Base-by-base conservation (phyloP, 2,113 vertebrate species). In the Channa maculata region DNA sequence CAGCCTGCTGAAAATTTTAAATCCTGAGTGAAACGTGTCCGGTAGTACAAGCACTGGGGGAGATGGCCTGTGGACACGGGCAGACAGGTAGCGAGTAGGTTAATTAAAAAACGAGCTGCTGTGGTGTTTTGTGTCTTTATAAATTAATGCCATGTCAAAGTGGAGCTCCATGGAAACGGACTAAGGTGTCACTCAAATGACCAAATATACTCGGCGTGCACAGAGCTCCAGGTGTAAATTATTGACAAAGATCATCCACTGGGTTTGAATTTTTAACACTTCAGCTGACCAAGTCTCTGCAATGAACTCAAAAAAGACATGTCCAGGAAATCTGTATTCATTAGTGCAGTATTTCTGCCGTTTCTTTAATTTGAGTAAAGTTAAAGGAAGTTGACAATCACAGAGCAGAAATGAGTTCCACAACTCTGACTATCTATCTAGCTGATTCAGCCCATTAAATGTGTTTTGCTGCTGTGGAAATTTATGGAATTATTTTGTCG, bases 121-220 rank as follows among this genome's bases (percentile, higher is more conserved):
- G 50, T 50, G 41, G 45, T 71, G 69, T 75, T 79, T 77, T 75
- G 83, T 59, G 71, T 81, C 78, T 90, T 89, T 90, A 81, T 84
- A 75, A 75, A 86, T 62, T 78, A 89, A 87, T 75, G 64, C 14
- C 52, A 49, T 55, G 72, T 51, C 78, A 72, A 71, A 84, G 83
- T 63, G 46, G 38, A 41, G 79, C 82, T 76, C 87, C 54, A 14
- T 59, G 75, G 87, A 81, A 84, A 82, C 36, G 7, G 71, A 51
- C 57, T 2, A 34, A 52, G 57, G 74, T 90, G 90, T 84, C 91
- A 89, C 71, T 91, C 88, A 91, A 80, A 70, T 37, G 24, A 69
- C 71, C 77, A 54, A 70, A 59, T 65, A 46, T 52, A 58, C 15
- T 61, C 14, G 37, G 52, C 66, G 57, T 6, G 15, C 39, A 4